A percentile compares a stretch with the other conserved stretches of the same genome.
Evolutionary conservation across 2,113 vertebrate species (phyloP).

Genomic region (Natator depressus): DNA sequence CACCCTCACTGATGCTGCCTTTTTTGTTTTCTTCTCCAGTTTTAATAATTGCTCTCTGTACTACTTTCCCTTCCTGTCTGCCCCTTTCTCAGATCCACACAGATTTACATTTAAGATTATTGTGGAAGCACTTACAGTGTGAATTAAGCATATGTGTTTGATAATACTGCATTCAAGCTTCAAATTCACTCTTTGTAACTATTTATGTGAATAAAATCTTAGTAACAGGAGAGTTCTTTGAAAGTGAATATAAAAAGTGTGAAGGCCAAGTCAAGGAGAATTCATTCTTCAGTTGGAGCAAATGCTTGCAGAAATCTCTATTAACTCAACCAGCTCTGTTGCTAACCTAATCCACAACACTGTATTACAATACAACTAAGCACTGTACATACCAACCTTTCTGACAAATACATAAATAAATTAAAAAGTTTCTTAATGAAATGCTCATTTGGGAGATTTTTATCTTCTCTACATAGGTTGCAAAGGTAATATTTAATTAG

Average conservation of each 20-base stretch:
- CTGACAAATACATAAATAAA: not conserved
- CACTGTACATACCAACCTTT: not conserved
- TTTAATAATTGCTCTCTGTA: not conserved
- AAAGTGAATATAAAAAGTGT: not conserved
- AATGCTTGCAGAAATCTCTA: not conserved
- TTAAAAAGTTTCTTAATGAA: not conserved
- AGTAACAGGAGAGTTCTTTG: not conserved
- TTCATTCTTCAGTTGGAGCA: not conserved
- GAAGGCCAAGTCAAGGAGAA: not conserved
- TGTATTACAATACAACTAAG: not conserved
- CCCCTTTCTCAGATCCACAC: not conserved
- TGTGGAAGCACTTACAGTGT: not conserved
- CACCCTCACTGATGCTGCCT: not conserved
- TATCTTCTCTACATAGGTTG: not conserved
- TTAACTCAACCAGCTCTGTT: not conserved
- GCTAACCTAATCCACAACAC: not conserved
- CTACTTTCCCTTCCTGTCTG: not conserved
- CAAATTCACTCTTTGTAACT: not conserved
- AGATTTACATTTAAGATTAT: not conserved
- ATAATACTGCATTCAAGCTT: not conserved
- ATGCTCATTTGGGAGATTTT: not conserved
- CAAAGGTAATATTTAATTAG: not conserved
- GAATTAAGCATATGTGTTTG: not conserved
- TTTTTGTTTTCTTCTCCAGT: not conserved
- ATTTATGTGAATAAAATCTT: not conserved